Evolutionary conservation across 2,797 vertebrate species (phyloP).

Genomic region (Muscicapa comitata): DNA sequence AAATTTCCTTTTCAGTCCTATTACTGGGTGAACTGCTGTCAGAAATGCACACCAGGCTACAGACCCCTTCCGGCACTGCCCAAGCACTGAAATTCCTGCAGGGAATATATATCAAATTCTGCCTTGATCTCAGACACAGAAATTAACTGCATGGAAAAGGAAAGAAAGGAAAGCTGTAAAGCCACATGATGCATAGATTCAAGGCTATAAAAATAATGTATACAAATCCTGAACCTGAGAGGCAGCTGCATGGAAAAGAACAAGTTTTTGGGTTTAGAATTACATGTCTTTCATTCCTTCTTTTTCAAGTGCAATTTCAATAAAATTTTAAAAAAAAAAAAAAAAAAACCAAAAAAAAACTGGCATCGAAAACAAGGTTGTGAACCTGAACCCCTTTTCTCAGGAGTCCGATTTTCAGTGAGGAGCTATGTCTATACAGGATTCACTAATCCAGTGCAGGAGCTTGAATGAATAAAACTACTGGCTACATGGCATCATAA

Average conservation of each 20-base stretch:
- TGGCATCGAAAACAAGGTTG: fast-evolving
- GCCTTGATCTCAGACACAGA: not conserved
- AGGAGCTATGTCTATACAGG: not conserved
- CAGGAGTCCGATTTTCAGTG: not conserved
- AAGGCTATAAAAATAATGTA: not conserved
- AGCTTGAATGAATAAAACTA: not conserved
- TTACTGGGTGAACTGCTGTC: not conserved
- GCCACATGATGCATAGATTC: conserved; percentile 61
- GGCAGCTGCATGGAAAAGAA: not conserved
- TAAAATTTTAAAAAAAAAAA: not conserved
- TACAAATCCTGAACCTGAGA: not conserved
- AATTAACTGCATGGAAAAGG: conserved; percentile 24
- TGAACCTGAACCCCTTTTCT: not conserved
- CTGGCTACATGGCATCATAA: not conserved
- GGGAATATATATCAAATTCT: not conserved
- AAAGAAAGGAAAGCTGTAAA: conserved; percentile 71
- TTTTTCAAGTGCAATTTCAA: not conserved
- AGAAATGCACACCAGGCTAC: not conserved
- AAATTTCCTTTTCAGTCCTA: not conserved
- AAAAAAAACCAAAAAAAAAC: too few species aligned
- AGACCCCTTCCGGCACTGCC: not conserved
- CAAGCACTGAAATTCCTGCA: not conserved
- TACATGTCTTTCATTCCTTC: not conserved
- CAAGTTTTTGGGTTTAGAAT: not conserved
- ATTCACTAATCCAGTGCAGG: not conserved